Evolutionary conservation across 2,797 vertebrate genomes (phyloP), one percentile per base, ranked within the genome.

Genomic region (Helarctos malayanus): DNA sequence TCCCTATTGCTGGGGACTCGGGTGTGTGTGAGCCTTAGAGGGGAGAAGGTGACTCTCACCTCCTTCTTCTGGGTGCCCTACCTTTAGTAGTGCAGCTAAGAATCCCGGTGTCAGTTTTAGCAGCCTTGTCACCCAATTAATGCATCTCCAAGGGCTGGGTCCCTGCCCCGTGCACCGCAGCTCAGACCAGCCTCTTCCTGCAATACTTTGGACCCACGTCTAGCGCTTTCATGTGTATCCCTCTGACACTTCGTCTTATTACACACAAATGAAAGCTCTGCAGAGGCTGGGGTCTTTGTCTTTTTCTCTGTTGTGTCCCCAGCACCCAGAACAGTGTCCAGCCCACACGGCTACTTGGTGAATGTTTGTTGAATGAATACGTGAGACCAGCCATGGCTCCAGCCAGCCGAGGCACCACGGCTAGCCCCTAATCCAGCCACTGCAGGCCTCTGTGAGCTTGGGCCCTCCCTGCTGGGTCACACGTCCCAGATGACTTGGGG

Each of bases 131-230:
- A 57, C 19, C 54, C 63, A 19, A 52, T 15, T 5, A 5, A 0
- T 10, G 68, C 11, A 16, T 16, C 59, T 56, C 54, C 11, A 4
- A 18, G 89, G 7, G 9, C 61, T 14, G 10, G 45, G 23, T 32
- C 32, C 47, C 45, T 15, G 35, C 11, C 38, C 25, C 19, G 1
- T 2, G 21, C 35, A 2, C n/a, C 0, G 0, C 12, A 45, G 49
- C 45, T 38, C 61, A 75, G 84, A 57, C 56, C 45, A n/a, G 59
- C 49, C 56, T 15, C 35, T 56, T 41, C 47, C 54, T n/a, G 21
- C n/a, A 2, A 21, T 8, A 5, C 11, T n/a, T 27, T 52, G 63
- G 47, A 35, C 18, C 12, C n/a, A 16, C 23, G 49, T 73, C 54
- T 2, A n/a, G 49, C 49, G 23, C 9, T 41, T 8, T 6, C 9